Conservation (phyloP, 2,888 invertebrate species). For the Trissonchulus sp. region DNA sequence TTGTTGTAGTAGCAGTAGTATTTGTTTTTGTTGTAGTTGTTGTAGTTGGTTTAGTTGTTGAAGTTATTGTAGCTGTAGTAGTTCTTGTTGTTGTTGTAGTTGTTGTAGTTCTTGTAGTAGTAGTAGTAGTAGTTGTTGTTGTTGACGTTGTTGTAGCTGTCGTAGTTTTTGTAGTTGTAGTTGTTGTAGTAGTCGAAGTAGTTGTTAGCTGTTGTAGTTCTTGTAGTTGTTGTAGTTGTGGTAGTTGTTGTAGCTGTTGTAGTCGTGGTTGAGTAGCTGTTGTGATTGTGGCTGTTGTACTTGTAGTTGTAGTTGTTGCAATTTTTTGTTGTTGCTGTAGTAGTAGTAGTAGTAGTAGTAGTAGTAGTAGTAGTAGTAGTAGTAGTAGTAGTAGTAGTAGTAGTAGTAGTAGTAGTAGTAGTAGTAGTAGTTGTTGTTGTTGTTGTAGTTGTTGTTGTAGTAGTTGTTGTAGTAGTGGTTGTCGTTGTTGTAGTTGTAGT, state of each 20-base stretch:
- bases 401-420: neutral
- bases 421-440: slow-evolving; percentile 12
- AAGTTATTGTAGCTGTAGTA: too few relatives aligned
- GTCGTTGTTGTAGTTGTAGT: slow-evolving; percentile 21
- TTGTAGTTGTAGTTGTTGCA: slow-evolving; percentile 5
- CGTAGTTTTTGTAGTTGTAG: too few relatives aligned
- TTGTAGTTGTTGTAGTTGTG: neutral
- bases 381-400: neutral
- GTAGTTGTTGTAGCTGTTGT: neutral
- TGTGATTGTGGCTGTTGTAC: neutral
- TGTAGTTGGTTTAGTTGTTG: too few relatives aligned
- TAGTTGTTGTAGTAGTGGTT: too few relatives aligned
- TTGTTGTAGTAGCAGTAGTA: too few relatives aligned
- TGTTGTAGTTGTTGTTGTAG: slow-evolving; percentile 7
- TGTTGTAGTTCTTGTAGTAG: too few relatives aligned
- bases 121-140: too few relatives aligned
- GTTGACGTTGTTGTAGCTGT: too few relatives aligned
- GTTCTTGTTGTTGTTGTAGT: too few relatives aligned
- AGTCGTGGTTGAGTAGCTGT: neutral
- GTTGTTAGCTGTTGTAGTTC: too few relatives aligned
- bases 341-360: neutral
- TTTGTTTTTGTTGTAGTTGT: too few relatives aligned
- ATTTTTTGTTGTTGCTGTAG: slow-evolving; percentile 9
- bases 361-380: neutral
- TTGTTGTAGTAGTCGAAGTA: too few relatives aligned